Conservation (phyloP, 2,888 invertebrate genomes). For the Stenurella melanura region DNA sequence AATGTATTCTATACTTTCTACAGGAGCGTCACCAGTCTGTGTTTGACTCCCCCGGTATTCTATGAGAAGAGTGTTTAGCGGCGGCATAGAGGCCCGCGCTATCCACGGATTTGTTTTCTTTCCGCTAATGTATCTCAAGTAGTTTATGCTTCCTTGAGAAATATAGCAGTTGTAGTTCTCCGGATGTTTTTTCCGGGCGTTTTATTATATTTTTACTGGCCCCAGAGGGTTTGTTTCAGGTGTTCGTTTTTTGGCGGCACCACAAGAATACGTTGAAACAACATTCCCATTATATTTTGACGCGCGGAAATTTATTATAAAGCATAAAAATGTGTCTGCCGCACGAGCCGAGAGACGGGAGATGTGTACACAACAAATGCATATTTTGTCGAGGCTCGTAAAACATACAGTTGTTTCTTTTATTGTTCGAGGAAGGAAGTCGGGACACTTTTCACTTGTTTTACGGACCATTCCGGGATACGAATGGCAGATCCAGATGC, state of each 20-base stretch:
- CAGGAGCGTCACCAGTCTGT: too few relatives aligned
- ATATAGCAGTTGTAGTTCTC: constrained; percentile 7
- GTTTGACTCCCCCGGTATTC: not conserved
- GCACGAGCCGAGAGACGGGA: not conserved
- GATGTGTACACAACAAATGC: not conserved
- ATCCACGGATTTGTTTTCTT: not conserved
- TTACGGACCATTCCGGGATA: too few relatives aligned
- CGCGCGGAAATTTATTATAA: not conserved
- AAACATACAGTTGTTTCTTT: not conserved
- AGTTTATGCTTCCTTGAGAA: constrained; percentile 1
- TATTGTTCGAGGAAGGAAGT: not conserved
- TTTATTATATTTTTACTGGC: constrained; percentile 1
- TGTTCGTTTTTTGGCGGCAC: not conserved
- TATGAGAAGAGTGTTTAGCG: not conserved
- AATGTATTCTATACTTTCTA: too few relatives aligned
- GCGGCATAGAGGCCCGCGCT: not conserved
- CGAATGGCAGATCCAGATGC: too few relatives aligned
- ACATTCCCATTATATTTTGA: constrained; percentile 18
- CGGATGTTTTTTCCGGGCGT: not conserved
- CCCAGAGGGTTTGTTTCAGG: constrained; percentile 4
- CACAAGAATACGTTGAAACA: not conserved
- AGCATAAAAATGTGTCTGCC: not conserved
- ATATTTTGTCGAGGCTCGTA: not conserved
- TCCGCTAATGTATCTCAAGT: not conserved
- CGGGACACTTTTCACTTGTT: not conserved